A percentile compares a stretch with the other conserved stretches of the same genome.
These are phyloP conservation scores for Pavo muticus DNA, from an alignment of 2,113 vertebrate genomes.

Conservation along the genomic window DNA sequence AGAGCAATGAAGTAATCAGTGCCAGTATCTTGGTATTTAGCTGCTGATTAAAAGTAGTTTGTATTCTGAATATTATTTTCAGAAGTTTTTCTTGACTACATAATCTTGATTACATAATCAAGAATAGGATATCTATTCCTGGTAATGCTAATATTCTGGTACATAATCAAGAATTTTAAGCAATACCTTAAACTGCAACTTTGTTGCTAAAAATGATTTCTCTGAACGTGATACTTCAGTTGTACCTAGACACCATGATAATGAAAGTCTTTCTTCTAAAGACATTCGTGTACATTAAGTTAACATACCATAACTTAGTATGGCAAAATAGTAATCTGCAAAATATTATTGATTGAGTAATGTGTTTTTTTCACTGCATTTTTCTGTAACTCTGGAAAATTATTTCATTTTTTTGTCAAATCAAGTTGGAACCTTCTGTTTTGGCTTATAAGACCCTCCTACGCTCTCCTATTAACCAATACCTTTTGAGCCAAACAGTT, in stretches of 20 bases:
- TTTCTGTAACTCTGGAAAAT: neutral
- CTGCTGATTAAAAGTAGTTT: constrained; percentile 78
- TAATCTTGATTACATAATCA: constrained; percentile 72
- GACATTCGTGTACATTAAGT: neutral
- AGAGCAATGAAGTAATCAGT: constrained; percentile 72
- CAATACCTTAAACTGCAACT: neutral
- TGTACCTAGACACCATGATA: neutral
- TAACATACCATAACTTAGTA: neutral
- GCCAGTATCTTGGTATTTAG: constrained; percentile 61
- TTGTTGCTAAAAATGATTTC: neutral
- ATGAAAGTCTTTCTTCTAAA: neutral
- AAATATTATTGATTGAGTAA: neutral
- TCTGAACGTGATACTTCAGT: neutral
- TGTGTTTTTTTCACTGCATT: neutral
- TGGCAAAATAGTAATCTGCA: neutral
- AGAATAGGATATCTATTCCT: constrained; percentile 52
- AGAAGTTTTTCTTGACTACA: constrained; percentile 74
- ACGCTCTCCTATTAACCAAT: neutral
- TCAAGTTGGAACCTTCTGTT: neutral
- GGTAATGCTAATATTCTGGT: neutral
- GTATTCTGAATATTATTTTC: constrained; percentile 63
- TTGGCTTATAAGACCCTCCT: neutral
- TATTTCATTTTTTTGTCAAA: neutral
- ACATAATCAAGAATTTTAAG: constrained; percentile 18
- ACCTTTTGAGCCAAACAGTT: neutral